These are phyloP conservation scores for Lipophrys pholis DNA, from an alignment of 2,113 vertebrate species.

Conservation along the genomic window DNA sequence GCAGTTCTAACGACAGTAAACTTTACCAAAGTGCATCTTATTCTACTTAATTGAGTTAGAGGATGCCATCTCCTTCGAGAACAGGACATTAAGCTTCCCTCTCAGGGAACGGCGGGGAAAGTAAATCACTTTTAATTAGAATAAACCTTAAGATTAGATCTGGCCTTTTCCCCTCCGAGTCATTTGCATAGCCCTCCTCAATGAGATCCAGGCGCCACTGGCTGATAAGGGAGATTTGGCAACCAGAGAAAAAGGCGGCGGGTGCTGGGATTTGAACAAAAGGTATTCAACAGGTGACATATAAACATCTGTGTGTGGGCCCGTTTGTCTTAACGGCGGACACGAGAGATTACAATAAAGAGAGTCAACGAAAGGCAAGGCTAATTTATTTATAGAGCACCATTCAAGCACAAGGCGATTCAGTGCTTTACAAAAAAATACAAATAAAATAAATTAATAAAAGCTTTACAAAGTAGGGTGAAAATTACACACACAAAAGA, in stretches of 20 bases:
- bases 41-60: conserved; percentile 68
- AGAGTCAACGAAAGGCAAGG: background rate
- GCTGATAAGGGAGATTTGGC: conserved; percentile 77
- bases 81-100: conserved; percentile 76
- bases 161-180: conserved; percentile 66
- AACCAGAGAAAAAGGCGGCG: conserved; percentile 58
- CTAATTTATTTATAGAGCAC: too few relatives aligned
- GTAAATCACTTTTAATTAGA: conserved; percentile 85
- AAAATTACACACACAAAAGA: too few relatives aligned
- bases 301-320: conserved; percentile 8
- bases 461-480: too few relatives aligned
- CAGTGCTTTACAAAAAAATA: too few relatives aligned
- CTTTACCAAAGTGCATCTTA: conserved; percentile 69
- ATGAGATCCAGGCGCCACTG: conserved; percentile 55
- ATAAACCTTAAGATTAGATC: conserved; percentile 83
- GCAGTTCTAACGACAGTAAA: conserved; percentile 49
- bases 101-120: conserved; percentile 60
- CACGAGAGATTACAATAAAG: background rate
- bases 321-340: background rate
- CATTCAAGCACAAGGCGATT: too few relatives aligned
- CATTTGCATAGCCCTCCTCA: conserved; percentile 75
- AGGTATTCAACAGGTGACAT: conserved; percentile 49
- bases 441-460: too few relatives aligned
- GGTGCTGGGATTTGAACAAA: conserved; percentile 8
- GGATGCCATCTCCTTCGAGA: conserved; percentile 68